These are phyloP conservation scores for Saccostrea echinata DNA, from an alignment of 1,140 invertebrate genomes.

Conservation along the genomic window DNA sequence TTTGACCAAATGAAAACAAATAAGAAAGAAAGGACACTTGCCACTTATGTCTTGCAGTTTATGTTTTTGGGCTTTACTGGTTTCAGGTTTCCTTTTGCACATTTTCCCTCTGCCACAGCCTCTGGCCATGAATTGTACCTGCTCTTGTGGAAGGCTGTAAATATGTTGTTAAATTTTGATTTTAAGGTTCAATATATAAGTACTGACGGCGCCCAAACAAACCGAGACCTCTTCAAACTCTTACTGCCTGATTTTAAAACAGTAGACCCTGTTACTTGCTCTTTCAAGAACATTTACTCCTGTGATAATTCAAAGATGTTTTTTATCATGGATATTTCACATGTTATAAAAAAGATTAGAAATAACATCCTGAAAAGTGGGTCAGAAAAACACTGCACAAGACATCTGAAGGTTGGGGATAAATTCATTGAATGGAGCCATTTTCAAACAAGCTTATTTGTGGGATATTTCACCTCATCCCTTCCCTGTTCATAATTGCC, in stretches of 20 bases:
- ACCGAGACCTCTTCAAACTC: conserved; percentile 33
- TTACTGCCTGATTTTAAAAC: not conserved
- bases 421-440: not conserved
- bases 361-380: not conserved
- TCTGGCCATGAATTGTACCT: conserved; percentile 42
- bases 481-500: not conserved
- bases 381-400: not conserved
- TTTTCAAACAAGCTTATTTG: not conserved
- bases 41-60: conserved; percentile 56
- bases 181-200: conserved; percentile 53
- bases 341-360: not conserved
- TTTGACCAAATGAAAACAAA: conserved; percentile 37
- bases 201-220: conserved; percentile 57
- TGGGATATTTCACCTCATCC: not conserved
- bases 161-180: conserved; percentile 40
- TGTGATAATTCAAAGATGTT: not conserved
- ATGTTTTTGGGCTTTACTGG: conserved; percentile 56
- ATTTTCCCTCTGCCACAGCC: conserved; percentile 56
- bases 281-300: conserved; percentile 46
- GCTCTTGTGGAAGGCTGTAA: conserved; percentile 59
- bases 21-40: conserved; percentile 41
- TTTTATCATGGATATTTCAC: conserved; percentile 1
- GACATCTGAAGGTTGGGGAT: not conserved
- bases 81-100: conserved; percentile 59
- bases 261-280: conserved; percentile 1